Evolutionary conservation across 2,888 invertebrate species (phyloP), one percentile per base, ranked within the genome.

Genomic region (Mythimna albipuncta): DNA sequence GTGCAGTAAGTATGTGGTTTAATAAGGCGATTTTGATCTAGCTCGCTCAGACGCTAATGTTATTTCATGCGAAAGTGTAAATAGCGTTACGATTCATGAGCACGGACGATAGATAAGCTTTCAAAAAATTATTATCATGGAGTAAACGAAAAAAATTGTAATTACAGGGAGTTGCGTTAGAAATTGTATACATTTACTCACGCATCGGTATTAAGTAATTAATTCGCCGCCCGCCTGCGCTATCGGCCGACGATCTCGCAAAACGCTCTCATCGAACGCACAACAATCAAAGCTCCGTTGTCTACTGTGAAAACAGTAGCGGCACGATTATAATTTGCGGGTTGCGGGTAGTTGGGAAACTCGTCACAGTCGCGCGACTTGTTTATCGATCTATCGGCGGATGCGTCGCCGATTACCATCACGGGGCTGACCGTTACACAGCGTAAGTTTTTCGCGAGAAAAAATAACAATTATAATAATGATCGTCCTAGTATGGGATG

Each of bases 121-220:
- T 92, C 92, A 92, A 95, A 94, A 94, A 93, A 92, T 91, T 90
- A 91, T 91, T 93, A 92, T 92, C 90, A 91, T 91, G 85, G 89
- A 90, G 89, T 89, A 89, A 90, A 91, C 91, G 91, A 93, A 94
- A 94, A 93, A 91, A 91, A 87, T 89, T 87, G 79, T 93, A 95
- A 95, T 94, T 94, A 90, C 90, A 74, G 85, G 77, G 87, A 88
- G 88, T 93, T 94, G 93, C 93, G 93, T 93, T 95, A 94, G 94
- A 94, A 94, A 95, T 93, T 93, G 93, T 90, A 92, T 91, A 89
- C 90, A 89, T 91, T 91, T 93, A 90, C 91, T 89, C 94, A 95
- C 95, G 95, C 96, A 95, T 95, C 91, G 92, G 93, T 93, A 94
- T 95, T 94, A 93, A 94, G 93, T 93, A 95, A 96, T 96, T 95